These are phyloP conservation scores for Troides helena DNA, from an alignment of 2,888 invertebrate species.

Conservation along the genomic window DNA sequence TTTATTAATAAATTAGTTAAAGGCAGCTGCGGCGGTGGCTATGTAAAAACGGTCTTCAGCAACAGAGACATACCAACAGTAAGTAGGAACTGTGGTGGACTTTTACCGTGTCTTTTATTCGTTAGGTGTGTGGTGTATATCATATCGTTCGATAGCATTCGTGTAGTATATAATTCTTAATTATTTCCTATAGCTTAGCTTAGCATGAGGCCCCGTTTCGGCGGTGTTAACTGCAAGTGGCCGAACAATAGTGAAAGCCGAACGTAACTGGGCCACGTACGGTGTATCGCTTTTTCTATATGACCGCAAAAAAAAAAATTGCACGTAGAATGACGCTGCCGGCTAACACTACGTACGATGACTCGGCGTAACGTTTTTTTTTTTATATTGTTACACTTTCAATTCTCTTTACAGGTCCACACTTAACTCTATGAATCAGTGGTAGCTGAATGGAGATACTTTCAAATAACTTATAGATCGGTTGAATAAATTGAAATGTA, in stretches of 20 bases:
- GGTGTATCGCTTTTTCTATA: constrained; percentile 25
- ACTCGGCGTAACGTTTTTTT: constrained; percentile 4
- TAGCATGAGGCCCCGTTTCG: constrained; percentile 7
- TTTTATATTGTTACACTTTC: background rate
- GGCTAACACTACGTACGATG: constrained; percentile 2
- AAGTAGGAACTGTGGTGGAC: too few relatives aligned
- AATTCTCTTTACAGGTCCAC: background rate
- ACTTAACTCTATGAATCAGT: background rate
- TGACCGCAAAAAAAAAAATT: constrained; percentile 27
- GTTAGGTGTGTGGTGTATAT: too few relatives aligned
- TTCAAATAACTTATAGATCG: too few relatives aligned
- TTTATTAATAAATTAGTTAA: too few relatives aligned
- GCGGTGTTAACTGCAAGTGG: constrained; percentile 8
- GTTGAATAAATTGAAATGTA: too few relatives aligned
- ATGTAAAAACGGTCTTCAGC: too few relatives aligned
- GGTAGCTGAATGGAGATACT: too few relatives aligned
- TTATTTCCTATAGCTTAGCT: background rate
- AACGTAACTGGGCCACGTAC: constrained; percentile 24
- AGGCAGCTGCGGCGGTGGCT: too few relatives aligned
- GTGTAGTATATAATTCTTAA: too few relatives aligned
- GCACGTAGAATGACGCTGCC: constrained; percentile 19
- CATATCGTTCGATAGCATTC: too few relatives aligned
- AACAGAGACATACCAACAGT: too few relatives aligned
- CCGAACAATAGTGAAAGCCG: constrained; percentile 30
- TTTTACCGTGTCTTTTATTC: too few relatives aligned